Evolutionary conservation across 2,888 invertebrate species (phyloP).

Genomic region (Lucinisca nassula): DNA sequence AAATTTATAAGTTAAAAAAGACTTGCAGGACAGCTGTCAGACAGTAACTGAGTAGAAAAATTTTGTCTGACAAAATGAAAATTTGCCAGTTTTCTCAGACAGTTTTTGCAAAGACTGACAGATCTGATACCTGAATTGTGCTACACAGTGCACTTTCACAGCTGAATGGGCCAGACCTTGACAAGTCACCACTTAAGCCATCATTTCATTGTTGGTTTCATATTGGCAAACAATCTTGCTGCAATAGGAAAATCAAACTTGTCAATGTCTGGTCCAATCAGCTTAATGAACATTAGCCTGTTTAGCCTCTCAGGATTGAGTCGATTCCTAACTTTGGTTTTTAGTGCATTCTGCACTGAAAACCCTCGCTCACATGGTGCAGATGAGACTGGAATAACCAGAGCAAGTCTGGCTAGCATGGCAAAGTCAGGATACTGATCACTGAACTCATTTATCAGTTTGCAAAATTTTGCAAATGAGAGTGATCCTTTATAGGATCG

Average conservation of each 20-base stretch:
- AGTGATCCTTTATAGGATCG: conserved; percentile 5
- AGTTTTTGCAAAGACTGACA: too few relatives aligned
- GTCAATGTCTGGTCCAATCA: conserved; percentile 23
- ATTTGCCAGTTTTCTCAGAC: too few relatives aligned
- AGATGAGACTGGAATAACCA: conserved; percentile 23
- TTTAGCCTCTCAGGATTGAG: conserved; percentile 39
- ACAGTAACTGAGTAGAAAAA: too few relatives aligned
- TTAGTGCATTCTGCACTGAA: conserved; percentile 36
- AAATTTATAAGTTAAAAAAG: too few relatives aligned
- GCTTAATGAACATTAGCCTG: conserved; percentile 27
- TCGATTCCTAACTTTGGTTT: conserved; percentile 36
- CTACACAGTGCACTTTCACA: too few relatives aligned
- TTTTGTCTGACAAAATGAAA: too few relatives aligned
- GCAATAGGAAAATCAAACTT: conserved; percentile 48
- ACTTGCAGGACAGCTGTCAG: too few relatives aligned
- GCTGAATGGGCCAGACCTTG: too few relatives aligned
- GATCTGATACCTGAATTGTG: too few relatives aligned
- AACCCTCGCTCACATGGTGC: conserved; percentile 38
- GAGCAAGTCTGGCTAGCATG: background rate
- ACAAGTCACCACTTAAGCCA: too few relatives aligned
- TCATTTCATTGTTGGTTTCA: background rate
- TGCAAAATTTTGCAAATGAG: background rate
- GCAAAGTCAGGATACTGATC: conserved; percentile 38
- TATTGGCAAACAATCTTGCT: conserved; percentile 16
- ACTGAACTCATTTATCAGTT: conserved; percentile 7